These are phyloP conservation scores for Vanessa atalanta DNA, from an alignment of 1,140 invertebrate genomes.

Conservation along the genomic window DNA sequence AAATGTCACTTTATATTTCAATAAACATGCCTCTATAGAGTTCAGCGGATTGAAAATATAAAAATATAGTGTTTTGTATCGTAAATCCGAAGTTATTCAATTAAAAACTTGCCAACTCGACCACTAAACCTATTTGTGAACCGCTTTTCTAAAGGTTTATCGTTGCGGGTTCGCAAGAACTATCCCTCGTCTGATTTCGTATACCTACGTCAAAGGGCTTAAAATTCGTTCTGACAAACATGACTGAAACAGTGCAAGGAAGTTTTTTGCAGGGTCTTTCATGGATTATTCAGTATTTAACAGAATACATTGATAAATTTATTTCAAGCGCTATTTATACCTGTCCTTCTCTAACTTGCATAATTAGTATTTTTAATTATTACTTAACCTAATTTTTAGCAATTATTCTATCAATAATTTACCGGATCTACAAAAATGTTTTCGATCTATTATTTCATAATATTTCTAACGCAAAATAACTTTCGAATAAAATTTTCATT, in stretches of 20 bases:
- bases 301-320: too few species aligned
- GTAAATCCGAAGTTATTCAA: slow-evolving; percentile 30
- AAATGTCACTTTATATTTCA: slow-evolving; percentile 9
- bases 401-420: background rate
- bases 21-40: slow-evolving; percentile 3
- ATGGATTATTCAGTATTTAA: slow-evolving; percentile 9
- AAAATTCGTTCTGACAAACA: slow-evolving; percentile 33
- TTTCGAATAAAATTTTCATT: background rate
- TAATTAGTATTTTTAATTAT: background rate
- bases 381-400: too few species aligned
- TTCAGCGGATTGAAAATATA: background rate
- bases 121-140: slow-evolving; percentile 42
- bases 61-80: slow-evolving; percentile 1
- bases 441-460: too few species aligned
- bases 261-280: background rate
- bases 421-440: background rate
- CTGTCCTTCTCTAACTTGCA: too few species aligned
- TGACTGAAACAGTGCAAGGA: slow-evolving; percentile 21
- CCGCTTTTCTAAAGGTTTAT: slow-evolving; percentile 38
- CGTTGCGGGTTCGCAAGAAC: slow-evolving; percentile 29
- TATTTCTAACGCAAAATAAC: background rate
- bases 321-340: too few species aligned
- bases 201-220: slow-evolving; percentile 31
- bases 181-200: slow-evolving; percentile 34
- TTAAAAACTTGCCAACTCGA: slow-evolving; percentile 30